Base-by-base conservation (phyloP, 2,888 invertebrate species). In the Melanchra persicariae region DNA sequence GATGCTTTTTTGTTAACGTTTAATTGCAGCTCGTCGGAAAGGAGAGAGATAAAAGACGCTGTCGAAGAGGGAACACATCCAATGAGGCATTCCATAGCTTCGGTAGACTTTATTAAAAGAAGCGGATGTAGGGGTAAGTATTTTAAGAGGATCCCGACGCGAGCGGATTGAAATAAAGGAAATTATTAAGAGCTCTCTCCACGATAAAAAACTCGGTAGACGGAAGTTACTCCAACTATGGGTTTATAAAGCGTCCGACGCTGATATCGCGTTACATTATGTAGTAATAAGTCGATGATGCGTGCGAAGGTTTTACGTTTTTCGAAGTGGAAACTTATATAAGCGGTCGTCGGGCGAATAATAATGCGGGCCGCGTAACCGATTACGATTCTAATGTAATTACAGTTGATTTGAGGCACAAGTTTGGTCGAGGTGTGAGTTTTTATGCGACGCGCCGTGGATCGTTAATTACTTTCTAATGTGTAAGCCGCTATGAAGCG, bases 41-140 rank as follows among this genome's bases (percentile, higher is more conserved):
- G 90, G 90, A 92, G 89, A 88, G 90, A 93, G 93, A 95, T 94
- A 93, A 93, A 94, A 92, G 93, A 91, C 91, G 89, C 86, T 86
- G 89, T 90, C 88, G 88, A 89, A 90, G 91, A 91, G 91, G 90
- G 92, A 91, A 90, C 92, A 88, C 90, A 89, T 89, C 91, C 92
- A 90, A 88, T 86, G 91, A 90, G 87, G 91, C 94, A 95, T 95
- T 94, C 95, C 95, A 89, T 89, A 89, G 92, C 93, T 91, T 92
- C 92, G 92, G 93, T 90, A 90, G 91, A 93, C 89, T 92, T 93
- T 95, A 95, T 95, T 95, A 95, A 94, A 95, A 95, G 96, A 94
- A 95, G 92, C 96, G 96, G 96, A 96, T 95, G 96, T 90, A 88
- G 92, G 95, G 95, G 94, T 94, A 95, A 92, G 96, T 95, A 96